Evolutionary conservation across 2,888 invertebrate genomes (phyloP), one percentile per base, ranked within the genome.

Genomic region (Scaptodrosophila latifasciaeformis): DNA sequence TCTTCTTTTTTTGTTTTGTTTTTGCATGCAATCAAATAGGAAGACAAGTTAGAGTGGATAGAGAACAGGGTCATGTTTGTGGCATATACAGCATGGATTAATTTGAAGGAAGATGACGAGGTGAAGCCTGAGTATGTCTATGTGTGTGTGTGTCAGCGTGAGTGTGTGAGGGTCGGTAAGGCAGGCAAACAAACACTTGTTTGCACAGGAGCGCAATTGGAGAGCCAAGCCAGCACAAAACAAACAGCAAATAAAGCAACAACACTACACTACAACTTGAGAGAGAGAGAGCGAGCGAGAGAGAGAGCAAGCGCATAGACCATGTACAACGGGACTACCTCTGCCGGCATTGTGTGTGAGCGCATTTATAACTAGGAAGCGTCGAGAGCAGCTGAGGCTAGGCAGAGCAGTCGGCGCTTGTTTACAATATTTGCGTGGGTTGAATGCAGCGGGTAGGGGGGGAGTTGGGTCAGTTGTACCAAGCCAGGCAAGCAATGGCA

Each of bases 121-220:
- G 13, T n/a, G n/a, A n/a, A n/a, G n/a, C n/a, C n/a, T n/a, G n/a
- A n/a, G n/a, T n/a, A n/a, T n/a, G n/a, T n/a, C n/a, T n/a, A n/a
- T n/a, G n/a, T n/a, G n/a, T n/a, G n/a, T n/a, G n/a, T n/a, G n/a
- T n/a, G n/a, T n/a, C n/a, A n/a, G n/a, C n/a, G 9, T 27, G 56
- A n/a, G 45, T 35, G 67, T 49, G 62, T 18, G 56, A 49, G 51
- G 54, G 43, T 43, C 39, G 9, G 31, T 59, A 57, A 57, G 59
- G 72, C 61, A 51, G 58, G 27, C 67, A 74, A 79, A 70, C 66
- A 70, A 76, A 81, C 80, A 79, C 80, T 81, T 79, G 80, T 78
- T 81, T 75, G 75, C 75, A 75, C 70, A 75, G 64, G 78, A 77
- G 78, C 59, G 56, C 55, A 58, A 17, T 12, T 21, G 19, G 42